Evolutionary conservation across 1,140 invertebrate species (phyloP).

Genomic region (Schlechtendalia chinensis): DNA sequence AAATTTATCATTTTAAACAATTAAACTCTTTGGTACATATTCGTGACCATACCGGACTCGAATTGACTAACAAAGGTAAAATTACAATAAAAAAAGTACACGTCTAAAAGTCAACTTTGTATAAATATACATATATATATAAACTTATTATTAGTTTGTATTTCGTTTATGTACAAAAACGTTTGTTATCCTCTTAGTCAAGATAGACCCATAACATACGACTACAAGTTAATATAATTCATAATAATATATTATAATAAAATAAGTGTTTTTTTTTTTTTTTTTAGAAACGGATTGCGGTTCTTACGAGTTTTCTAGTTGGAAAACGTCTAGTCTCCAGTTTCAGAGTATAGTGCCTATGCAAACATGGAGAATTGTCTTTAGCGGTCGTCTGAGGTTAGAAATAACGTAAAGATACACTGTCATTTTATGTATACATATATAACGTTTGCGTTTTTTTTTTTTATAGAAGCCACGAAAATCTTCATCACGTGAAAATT

Average conservation of each 20-base stretch:
- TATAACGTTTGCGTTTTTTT: background rate
- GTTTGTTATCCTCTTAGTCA: background rate
- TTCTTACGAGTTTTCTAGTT: conserved; percentile 14
- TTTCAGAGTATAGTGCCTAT: conserved; percentile 49
- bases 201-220: background rate
- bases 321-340: conserved; percentile 37
- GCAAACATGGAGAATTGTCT: conserved; percentile 50
- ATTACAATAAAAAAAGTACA: background rate
- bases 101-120: background rate
- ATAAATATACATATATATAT: background rate
- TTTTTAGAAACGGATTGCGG: conserved; percentile 26
- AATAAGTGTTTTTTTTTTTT: background rate
- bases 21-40: background rate
- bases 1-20: background rate
- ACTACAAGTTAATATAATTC: too few relatives aligned
- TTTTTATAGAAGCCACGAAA: background rate
- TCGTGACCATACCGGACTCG: background rate
- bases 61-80: conserved; percentile 15
- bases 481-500: background rate
- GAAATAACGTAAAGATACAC: background rate
- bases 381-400: conserved; percentile 46
- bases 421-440: too few relatives aligned
- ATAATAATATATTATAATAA: too few relatives aligned
- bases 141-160: background rate
- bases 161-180: background rate